Evolutionary conservation across 2,888 invertebrate species (phyloP).

Genomic region (Chouioia cunea): DNA sequence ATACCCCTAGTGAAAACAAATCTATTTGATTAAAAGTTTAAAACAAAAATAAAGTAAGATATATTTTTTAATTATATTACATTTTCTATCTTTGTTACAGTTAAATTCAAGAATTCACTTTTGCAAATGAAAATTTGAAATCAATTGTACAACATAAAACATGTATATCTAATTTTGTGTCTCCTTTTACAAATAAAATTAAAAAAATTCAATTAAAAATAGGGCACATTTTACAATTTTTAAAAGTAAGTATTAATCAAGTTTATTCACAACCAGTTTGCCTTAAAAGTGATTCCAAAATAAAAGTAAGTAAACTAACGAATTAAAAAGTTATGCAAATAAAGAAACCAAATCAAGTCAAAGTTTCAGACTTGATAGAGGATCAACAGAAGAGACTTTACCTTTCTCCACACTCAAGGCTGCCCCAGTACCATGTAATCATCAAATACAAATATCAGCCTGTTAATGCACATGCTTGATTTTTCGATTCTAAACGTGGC

Average conservation of each 20-base stretch:
- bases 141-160: too few species aligned
- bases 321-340: not conserved
- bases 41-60: too few species aligned
- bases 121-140: too few species aligned
- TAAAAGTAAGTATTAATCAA: not conserved
- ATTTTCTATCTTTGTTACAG: too few species aligned
- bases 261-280: not conserved
- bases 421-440: slow-evolving; percentile 30
- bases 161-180: too few species aligned
- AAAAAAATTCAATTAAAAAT: not conserved
- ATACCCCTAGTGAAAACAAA: too few species aligned
- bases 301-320: not conserved
- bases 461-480: too few species aligned
- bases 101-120: too few species aligned
- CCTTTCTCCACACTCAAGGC: slow-evolving; percentile 39
- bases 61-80: too few species aligned
- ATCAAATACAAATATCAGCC: slow-evolving; percentile 4
- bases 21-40: too few species aligned
- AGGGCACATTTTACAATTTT: not conserved
- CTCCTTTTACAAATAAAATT: not conserved
- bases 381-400: slow-evolving; percentile 35
- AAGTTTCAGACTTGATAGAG: slow-evolving; percentile 11
- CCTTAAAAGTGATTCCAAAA: not conserved
- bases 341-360: not conserved
- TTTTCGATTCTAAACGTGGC: too few species aligned